Base-by-base conservation (phyloP, 1,140 invertebrate species). In the Meloidogyne chitwoodi region DNA sequence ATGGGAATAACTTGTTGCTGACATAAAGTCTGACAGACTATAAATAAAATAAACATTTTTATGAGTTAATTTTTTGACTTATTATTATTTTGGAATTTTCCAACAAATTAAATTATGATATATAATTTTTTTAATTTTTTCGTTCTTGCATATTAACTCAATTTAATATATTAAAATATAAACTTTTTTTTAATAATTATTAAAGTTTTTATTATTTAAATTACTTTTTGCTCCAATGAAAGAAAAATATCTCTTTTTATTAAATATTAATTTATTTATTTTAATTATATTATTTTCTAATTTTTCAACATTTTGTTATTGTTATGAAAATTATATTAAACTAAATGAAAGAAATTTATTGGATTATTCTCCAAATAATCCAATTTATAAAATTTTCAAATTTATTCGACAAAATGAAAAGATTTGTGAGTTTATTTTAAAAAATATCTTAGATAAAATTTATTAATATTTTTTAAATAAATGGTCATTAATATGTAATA, bases 381-480 rank as follows among this genome's bases (percentile, higher is more conserved):
- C 65, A 67, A 34, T 41, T 22, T 22, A 27, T 16, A 62, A 68
- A 75, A 27, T 76, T 24, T 62, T 68, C 38, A 74, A 76, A 29
- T 77, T 77, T 56, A 68, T 77, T 44, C 63, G 73, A 31, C 77
- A 77, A 31, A 77, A 77, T 77, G 76, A 77, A 61, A 22, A 63
- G 14, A 27, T 77, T 24, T 77, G 76, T 77, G 64, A 76, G 62
- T 65, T 74, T 31, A n/a, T 22, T 19, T 77, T 72, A 74, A 63
- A n/a, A 72, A 12, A 63, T 67, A 74, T 22, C 6, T 62, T n/a
- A 12, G 62, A 31, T 67, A 48, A 44, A 19, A 74, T 5, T 74
- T 74, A 16, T 10, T 19, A 74, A 73, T n/a, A 38, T 31, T 38
- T 65, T n/a, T 19, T 77, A n/a, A n/a, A n/a, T n/a, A n/a, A n/a